These are phyloP conservation scores for Scyliorhinus canicula DNA, from an alignment of 2,797 vertebrate species.

Conservation along the genomic window DNA sequence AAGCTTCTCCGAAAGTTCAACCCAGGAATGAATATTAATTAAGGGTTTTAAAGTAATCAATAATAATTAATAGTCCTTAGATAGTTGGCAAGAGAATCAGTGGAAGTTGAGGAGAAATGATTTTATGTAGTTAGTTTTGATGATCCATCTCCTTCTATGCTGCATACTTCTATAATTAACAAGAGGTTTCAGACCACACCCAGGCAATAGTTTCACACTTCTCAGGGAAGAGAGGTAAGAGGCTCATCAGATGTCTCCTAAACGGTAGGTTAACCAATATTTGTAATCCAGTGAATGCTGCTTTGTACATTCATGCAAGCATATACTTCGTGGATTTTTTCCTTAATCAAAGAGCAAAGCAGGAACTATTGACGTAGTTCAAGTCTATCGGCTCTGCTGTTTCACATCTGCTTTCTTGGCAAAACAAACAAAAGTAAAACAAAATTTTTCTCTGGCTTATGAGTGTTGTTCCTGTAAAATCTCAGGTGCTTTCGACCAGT, in stretches of 20 bases:
- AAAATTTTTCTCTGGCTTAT: no score
- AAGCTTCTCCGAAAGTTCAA: no score
- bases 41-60: background rate
- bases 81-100: background rate
- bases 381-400: background rate
- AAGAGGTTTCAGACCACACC: background rate
- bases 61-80: background rate
- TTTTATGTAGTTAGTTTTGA: background rate
- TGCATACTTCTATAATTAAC: background rate
- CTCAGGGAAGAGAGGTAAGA: background rate
- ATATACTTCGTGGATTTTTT: background rate
- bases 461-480: no score
- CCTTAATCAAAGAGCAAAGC: background rate
- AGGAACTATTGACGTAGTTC: background rate
- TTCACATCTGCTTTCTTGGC: background rate
- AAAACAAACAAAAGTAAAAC: background rate
- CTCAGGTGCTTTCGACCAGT: no score
- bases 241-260: background rate
- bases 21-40: conserved; percentile 9
- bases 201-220: background rate
- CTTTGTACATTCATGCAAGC: background rate
- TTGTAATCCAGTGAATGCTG: background rate
- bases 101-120: background rate
- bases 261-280: background rate
- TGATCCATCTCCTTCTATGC: background rate